A percentile compares a stretch with the other conserved stretches of the same genome.
Evolutionary conservation across 2,888 invertebrate species (phyloP).

Genomic region (Hecatera dysodea): DNA sequence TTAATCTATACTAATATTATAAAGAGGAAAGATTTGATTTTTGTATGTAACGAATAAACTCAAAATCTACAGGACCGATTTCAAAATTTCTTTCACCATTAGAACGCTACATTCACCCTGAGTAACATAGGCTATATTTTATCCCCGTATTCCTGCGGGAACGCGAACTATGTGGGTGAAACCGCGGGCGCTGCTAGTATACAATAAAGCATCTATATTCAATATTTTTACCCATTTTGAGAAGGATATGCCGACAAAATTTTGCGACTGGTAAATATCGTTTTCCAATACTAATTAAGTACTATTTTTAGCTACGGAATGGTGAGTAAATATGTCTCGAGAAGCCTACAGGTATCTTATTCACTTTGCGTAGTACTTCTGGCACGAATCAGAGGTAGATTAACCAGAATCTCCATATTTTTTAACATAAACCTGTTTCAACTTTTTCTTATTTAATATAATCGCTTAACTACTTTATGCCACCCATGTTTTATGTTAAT

Average conservation of each 20-base stretch:
- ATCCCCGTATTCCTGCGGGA: too few species aligned
- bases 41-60: too few species aligned
- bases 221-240: too few species aligned
- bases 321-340: not conserved
- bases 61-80: too few species aligned
- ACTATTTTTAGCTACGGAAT: not conserved
- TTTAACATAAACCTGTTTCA: constrained; percentile 30
- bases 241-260: not conserved
- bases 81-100: too few species aligned
- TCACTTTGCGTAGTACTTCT: not conserved
- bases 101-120: too few species aligned
- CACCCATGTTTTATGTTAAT: constrained; percentile 45
- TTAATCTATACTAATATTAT: too few species aligned
- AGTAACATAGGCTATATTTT: too few species aligned
- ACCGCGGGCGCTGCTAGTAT: too few species aligned
- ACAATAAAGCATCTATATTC: too few species aligned
- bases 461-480: constrained; percentile 15
- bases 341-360: not conserved
- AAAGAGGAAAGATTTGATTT: too few species aligned
- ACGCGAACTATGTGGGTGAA: too few species aligned
- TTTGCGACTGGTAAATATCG: not conserved
- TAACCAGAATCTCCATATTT: constrained; percentile 2
- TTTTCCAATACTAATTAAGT: not conserved
- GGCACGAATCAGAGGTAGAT: not conserved
- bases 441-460: constrained; percentile 2